Evolutionary conservation across 2,888 invertebrate species (phyloP), one percentile per base, ranked within the genome.

Genomic region (Dastarcus helophoroides): DNA sequence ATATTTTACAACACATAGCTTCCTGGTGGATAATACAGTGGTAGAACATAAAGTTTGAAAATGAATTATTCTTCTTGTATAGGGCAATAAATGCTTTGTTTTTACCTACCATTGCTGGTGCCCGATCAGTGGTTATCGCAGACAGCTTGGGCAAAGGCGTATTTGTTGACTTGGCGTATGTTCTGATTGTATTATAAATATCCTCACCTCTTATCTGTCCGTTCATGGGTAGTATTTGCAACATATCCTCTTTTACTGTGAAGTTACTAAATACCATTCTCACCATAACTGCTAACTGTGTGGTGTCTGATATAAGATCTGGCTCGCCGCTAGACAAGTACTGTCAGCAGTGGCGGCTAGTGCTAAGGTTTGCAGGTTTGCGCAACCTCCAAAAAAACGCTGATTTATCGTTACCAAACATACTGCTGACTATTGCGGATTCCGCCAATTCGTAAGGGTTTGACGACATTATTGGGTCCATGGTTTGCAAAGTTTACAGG

Each of bases 211-310:
- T 36, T 31, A 30, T 37, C 3, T 16, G 37, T 29, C 22, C 38
- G 36, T 40, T 39, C 36, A 39, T 33, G 10, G 36, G 32, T 25
- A 41, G 33, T 34, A 41, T 31, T 32, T 35, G 25, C 29, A 41
- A 30, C 14, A 41, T 16, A 27, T 40, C 34, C 16, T 40, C 36
- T 40, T 40, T 39, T 29, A 36, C 29, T 15, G 35, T 40, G 16
- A 38, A 40, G 31, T 41, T 32, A 32, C 38, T 32, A 37, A 40
- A 40, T 26, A 38, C 31, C 36, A 38, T 37, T 32, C 38, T 36
- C 14, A 40, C 35, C 17, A 41, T 26, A 31, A 41, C 36, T 33
- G 36, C 35, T 29, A 41, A 34, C 36, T 42, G 35, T 14, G 29
- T 14, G 8, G 27, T 35, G 26, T 31, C 31, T n/a, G n/a, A n/a